Percentiles rank a stretch among this genome's conserved stretches.
Conservation (phyloP, 2,797 vertebrate genomes). For the Harpagifer antarcticus region DNA sequence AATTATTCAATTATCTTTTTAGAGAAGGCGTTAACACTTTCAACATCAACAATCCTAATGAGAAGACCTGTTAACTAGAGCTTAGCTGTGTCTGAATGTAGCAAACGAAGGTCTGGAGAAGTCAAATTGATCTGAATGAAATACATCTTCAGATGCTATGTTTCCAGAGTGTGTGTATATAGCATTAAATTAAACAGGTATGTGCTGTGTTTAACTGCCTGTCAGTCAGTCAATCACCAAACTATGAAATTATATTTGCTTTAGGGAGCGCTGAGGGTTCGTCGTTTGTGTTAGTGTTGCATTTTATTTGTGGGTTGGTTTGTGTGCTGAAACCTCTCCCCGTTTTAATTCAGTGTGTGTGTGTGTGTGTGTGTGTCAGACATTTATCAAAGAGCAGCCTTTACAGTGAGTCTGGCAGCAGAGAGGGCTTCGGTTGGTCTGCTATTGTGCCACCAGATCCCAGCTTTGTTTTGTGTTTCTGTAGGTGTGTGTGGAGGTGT, state of each 20-base stretch:
- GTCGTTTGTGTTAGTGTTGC: conserved; percentile 22
- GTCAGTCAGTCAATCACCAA: conserved; percentile 22
- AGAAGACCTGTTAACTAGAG: too few relatives aligned
- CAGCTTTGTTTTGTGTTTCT: conserved; percentile 31
- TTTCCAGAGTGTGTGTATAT: too few relatives aligned
- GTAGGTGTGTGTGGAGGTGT: conserved; percentile 3
- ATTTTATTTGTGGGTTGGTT: conserved; percentile 35
- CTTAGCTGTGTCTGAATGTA: too few relatives aligned
- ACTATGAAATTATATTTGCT: conserved; percentile 49
- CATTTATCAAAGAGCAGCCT: conserved; percentile 25
- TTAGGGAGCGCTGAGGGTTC: conserved; percentile 28
- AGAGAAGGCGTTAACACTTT: too few relatives aligned
- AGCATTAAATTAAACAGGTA: too few relatives aligned
- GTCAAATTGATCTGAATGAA: too few relatives aligned
- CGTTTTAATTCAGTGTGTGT: conserved; percentile 13
- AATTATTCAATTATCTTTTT: too few relatives aligned
- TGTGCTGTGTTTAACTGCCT: conserved; percentile 21
- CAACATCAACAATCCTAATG: too few relatives aligned
- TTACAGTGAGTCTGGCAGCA: conserved; percentile 30
- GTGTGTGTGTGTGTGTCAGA: conserved; percentile 1
- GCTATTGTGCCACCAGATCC: conserved; percentile 51
- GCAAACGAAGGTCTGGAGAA: too few relatives aligned
- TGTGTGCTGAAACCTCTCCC: conserved; percentile 35
- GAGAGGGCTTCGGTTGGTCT: conserved; percentile 19
- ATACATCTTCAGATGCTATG: too few relatives aligned